Conservation (phyloP, 1,140 invertebrate genomes). For the Conus ventricosus region DNA sequence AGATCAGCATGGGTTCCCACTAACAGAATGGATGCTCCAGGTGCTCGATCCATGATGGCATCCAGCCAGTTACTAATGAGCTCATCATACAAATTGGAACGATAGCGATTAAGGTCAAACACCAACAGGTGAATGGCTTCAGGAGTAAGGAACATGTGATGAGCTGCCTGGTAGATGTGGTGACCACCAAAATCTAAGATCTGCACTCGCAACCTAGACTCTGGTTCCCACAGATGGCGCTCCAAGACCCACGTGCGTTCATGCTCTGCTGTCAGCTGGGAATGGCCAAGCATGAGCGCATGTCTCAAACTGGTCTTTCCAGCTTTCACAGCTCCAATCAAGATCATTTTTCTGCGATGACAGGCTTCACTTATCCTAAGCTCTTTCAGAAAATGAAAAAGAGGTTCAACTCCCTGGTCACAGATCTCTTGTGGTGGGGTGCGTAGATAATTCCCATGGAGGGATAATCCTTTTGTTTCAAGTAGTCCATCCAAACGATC, state of each 20-base stretch:
- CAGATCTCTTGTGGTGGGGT: conserved; percentile 70
- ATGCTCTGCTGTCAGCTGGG: conserved; percentile 62
- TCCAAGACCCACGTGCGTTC: conserved; percentile 71
- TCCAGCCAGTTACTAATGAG: conserved; percentile 69
- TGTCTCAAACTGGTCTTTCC: conserved; percentile 70
- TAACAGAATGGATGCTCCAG: conserved; percentile 62
- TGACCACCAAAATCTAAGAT: conserved; percentile 74
- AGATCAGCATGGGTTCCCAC: conserved; percentile 69
- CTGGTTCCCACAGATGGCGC: conserved; percentile 69
- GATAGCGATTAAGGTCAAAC: conserved; percentile 69
- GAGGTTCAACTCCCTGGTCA: conserved; percentile 57
- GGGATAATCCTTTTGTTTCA: conserved; percentile 55
- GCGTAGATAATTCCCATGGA: conserved; percentile 63
- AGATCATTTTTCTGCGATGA: conserved; percentile 68
- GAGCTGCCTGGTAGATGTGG: conserved; percentile 71
- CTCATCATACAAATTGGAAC: conserved; percentile 52
- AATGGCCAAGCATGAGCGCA: conserved; percentile 64
- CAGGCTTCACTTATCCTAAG: conserved; percentile 62
- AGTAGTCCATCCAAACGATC: conserved; percentile 62
- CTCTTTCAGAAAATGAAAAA: conserved; percentile 63
- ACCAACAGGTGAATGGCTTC: conserved; percentile 74
- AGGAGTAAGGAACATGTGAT: conserved; percentile 73
- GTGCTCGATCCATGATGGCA: conserved; percentile 66
- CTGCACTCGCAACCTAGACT: conserved; percentile 65
- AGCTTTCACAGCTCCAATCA: conserved; percentile 67